Conservation (phyloP, 2,888 invertebrate species). For the Sarcophaga carnaria region DNA sequence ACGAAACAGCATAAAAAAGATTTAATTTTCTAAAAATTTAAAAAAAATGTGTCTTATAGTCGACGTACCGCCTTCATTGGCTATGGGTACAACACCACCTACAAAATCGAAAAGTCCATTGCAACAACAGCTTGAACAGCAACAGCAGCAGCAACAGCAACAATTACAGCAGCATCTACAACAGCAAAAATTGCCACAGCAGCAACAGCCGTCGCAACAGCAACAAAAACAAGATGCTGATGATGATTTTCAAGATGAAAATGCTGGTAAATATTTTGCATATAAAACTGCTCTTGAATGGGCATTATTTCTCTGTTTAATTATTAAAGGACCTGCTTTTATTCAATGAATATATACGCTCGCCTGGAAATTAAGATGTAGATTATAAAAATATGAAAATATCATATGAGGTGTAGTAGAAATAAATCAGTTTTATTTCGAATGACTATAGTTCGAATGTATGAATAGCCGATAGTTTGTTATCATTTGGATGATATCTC, state of each 20-base stretch:
- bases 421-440: too few species aligned
- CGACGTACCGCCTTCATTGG: conserved; percentile 78
- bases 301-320: conserved; percentile 3
- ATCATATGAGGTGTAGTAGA: too few species aligned
- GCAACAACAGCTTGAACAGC: conserved; percentile 81
- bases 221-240: conserved; percentile 58
- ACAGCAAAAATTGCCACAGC: conserved; percentile 63
- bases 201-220: conserved; percentile 72
- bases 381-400: too few species aligned
- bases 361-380: too few species aligned
- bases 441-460: too few species aligned
- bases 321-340: neutral
- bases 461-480: too few species aligned
- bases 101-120: conserved; percentile 82
- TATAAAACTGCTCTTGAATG: neutral
- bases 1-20: neutral
- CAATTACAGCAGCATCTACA: conserved; percentile 74
- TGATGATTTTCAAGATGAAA: conserved; percentile 74
- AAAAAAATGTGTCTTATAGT: conserved; percentile 70
- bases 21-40: neutral
- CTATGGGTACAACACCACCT: conserved; percentile 79
- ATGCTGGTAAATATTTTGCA: conserved; percentile 72
- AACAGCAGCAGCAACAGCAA: conserved; percentile 73
- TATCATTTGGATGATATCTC: too few species aligned
- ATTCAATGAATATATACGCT: too few species aligned